Percentiles rank a stretch among this genome's conserved stretches.
Evolutionary conservation across 2,113 vertebrate species (phyloP).

Genomic region (Sterrhoptilus dennistouni): DNA sequence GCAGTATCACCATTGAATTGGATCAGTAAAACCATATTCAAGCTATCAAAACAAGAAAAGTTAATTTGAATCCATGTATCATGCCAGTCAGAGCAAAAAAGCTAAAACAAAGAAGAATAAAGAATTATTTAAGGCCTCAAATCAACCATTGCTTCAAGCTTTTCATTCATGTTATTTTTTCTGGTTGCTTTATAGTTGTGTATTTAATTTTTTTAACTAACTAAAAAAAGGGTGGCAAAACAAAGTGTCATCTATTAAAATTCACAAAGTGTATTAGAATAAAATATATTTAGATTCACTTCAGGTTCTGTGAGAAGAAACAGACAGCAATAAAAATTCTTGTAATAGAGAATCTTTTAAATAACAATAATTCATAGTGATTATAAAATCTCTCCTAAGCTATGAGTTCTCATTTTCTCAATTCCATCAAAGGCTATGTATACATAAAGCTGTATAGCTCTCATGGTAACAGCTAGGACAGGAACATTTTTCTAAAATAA

Average conservation of each 20-base stretch:
- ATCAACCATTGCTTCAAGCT: background rate
- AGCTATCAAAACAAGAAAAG: background rate
- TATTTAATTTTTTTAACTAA: background rate
- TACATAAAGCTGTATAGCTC: background rate
- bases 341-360: background rate
- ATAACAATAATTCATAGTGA: background rate
- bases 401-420: background rate
- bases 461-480: background rate
- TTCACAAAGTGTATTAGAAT: background rate
- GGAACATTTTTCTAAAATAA: background rate
- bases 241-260: background rate
- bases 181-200: background rate
- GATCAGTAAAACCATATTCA: background rate
- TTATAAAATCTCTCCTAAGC: background rate
- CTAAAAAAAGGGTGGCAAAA: background rate
- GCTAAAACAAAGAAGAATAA: background rate
- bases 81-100: background rate
- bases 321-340: background rate
- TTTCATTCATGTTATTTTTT: background rate
- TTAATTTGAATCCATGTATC: background rate
- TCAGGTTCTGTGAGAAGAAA: background rate
- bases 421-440: background rate
- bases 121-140: background rate
- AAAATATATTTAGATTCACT: background rate
- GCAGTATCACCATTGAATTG: background rate